Percentiles rank a stretch among this genome's conserved stretches.
phyloP scores from a whole-genome alignment of 2,797 vertebrate species.

The Peromyscus attwateri region DNA sequence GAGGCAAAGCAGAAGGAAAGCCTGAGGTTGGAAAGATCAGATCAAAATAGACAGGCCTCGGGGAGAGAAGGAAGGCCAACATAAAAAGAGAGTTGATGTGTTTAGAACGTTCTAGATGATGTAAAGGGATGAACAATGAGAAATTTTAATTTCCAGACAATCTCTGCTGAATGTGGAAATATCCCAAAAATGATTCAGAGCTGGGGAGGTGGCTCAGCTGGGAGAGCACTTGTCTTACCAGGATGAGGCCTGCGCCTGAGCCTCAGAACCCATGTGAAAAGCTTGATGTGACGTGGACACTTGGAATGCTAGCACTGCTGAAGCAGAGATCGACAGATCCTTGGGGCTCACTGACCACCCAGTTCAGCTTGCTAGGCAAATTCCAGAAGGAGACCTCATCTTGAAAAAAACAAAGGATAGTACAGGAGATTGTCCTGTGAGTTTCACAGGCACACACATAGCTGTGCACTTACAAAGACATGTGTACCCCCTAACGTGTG shows the following conservation, averaged over 20 bases:
- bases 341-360: neutral
- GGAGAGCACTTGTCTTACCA: neutral
- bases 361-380: neutral
- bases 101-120: neutral
- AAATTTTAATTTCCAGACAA: neutral
- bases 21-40: too few species aligned
- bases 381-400: neutral
- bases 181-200: neutral
- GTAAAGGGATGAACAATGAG: neutral
- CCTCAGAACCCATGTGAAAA: neutral
- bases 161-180: neutral
- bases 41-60: neutral
- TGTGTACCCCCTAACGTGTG: too few species aligned
- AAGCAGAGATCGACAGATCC: neutral
- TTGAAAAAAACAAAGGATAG: neutral
- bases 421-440: neutral
- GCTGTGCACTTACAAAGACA: too few species aligned
- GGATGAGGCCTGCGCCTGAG: neutral
- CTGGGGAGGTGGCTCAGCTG: neutral
- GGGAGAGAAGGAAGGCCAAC: neutral
- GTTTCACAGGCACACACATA: neutral
- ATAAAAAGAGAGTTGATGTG: neutral
- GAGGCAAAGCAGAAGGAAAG: neutral
- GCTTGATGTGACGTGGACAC: too few species aligned
- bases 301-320: neutral